Evolutionary conservation across 2,888 invertebrate species (phyloP).

Genomic region (Pogonocherus hispidulus): DNA sequence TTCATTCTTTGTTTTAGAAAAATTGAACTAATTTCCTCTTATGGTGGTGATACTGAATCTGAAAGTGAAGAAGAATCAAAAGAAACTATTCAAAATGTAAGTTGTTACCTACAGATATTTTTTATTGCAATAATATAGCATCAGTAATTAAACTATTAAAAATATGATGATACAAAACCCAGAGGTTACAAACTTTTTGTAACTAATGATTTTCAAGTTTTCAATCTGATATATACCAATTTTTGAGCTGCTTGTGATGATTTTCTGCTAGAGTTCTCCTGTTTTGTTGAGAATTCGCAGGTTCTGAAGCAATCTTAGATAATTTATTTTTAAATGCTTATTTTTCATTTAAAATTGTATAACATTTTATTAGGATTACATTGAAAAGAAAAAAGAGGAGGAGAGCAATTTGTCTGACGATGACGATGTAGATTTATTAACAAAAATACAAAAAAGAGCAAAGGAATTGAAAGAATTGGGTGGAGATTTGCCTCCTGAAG

Average conservation of each 20-base stretch:
- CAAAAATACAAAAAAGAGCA: slow-evolving; percentile 67
- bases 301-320: slow-evolving; percentile 59
- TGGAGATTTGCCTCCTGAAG: slow-evolving; percentile 64
- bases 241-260: slow-evolving; percentile 62
- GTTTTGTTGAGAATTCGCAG: slow-evolving; percentile 63
- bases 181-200: slow-evolving; percentile 29
- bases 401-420: slow-evolving; percentile 47
- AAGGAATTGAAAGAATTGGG: slow-evolving; percentile 67
- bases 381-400: slow-evolving; percentile 12
- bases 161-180: slow-evolving; percentile 46
- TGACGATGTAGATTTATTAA: slow-evolving; percentile 66
- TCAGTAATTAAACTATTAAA: no score
- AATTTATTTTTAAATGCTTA: not conserved
- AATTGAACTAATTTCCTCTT: slow-evolving; percentile 74
- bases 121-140: not conserved
- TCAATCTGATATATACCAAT: slow-evolving; percentile 66
- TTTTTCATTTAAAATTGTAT: not conserved
- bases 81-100: slow-evolving; percentile 46
- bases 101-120: slow-evolving; percentile 18
- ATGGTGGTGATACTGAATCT: slow-evolving; percentile 70
- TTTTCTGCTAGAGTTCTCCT: slow-evolving; percentile 65
- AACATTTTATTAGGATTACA: not conserved
- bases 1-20: slow-evolving; percentile 66
- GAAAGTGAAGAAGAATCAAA: slow-evolving; percentile 65
- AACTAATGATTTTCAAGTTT: slow-evolving; percentile 64